phyloP scores from a whole-genome alignment of 2,113 vertebrate species.

The Anseranas semipalmata region DNA sequence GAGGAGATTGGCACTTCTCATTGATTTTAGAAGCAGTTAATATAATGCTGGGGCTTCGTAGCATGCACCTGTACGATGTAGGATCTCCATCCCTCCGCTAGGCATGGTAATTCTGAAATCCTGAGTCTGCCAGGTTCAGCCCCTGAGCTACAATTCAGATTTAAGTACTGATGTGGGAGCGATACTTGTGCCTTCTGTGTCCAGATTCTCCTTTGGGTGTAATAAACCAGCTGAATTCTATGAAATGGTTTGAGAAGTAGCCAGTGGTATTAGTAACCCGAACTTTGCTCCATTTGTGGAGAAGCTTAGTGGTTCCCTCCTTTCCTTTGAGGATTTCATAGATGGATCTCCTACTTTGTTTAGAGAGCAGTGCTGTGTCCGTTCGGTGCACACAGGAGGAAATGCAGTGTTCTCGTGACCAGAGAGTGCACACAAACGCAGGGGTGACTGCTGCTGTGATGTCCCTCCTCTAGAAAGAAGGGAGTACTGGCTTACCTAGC shows the following conservation, averaged over 20 bases:
- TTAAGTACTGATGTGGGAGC: background rate
- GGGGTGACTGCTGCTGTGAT: rapidly evolving
- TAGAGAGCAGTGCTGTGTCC: background rate
- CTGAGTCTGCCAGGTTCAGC: background rate
- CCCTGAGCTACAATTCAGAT: background rate
- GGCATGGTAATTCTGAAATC: background rate
- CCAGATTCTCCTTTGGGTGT: background rate
- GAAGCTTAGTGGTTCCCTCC: background rate
- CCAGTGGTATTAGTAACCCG: background rate
- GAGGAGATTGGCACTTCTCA: background rate
- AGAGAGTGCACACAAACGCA: background rate
- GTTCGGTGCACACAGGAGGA: background rate
- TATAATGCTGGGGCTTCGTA: background rate
- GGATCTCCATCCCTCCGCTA: background rate
- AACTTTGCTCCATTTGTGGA: background rate
- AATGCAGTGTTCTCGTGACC: rapidly evolving
- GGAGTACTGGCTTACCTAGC: background rate
- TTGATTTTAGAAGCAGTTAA: background rate
- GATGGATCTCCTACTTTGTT: background rate
- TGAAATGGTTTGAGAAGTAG: background rate
- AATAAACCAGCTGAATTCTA: background rate
- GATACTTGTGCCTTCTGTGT: background rate
- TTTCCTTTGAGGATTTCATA: background rate
- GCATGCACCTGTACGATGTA: background rate
- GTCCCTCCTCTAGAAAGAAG: background rate